A percentile compares a stretch with the other conserved stretches of the same genome.
These are phyloP conservation scores for Mesoligia furuncula DNA, from an alignment of 2,888 invertebrate genomes.

Conservation along the genomic window DNA sequence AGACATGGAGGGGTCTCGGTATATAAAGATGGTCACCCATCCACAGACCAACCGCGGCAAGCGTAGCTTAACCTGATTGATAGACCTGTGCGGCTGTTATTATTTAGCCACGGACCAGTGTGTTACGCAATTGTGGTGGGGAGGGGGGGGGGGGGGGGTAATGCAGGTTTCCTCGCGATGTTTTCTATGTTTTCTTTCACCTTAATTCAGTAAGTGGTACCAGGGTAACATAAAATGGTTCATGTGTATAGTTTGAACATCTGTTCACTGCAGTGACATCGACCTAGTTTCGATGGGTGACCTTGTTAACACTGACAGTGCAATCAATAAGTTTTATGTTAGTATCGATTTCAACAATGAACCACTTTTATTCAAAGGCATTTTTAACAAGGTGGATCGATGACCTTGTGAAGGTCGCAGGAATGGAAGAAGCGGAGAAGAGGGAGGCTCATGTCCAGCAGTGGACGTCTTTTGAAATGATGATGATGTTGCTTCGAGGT, in stretches of 20 bases:
- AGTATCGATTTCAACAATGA: not conserved
- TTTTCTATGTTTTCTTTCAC: not conserved
- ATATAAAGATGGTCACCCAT: no score
- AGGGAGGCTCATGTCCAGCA: no score
- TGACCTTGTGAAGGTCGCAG: not conserved
- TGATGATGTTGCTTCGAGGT: not conserved
- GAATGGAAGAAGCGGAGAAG: not conserved
- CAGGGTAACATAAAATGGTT: not conserved
- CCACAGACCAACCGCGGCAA: no score
- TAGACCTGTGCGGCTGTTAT: no score
- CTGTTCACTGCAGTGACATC: slow-evolving; percentile 22
- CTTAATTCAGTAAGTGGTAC: not conserved
- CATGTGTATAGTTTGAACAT: not conserved
- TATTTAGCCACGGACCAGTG: no score
- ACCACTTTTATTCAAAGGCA: not conserved
- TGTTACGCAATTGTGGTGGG: not conserved
- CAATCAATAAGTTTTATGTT: slow-evolving; percentile 8
- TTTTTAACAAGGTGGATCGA: not conserved
- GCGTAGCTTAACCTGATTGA: no score
- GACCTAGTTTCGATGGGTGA: slow-evolving; percentile 1
- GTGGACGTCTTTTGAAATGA: no score
- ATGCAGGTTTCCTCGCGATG: not conserved
- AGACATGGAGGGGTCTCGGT: no score
- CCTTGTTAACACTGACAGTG: slow-evolving; percentile 9
- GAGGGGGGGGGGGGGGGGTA: no score